phyloP scores from a whole-genome alignment of 1,140 invertebrate species.

The Brachionus paranguensis region DNA sequence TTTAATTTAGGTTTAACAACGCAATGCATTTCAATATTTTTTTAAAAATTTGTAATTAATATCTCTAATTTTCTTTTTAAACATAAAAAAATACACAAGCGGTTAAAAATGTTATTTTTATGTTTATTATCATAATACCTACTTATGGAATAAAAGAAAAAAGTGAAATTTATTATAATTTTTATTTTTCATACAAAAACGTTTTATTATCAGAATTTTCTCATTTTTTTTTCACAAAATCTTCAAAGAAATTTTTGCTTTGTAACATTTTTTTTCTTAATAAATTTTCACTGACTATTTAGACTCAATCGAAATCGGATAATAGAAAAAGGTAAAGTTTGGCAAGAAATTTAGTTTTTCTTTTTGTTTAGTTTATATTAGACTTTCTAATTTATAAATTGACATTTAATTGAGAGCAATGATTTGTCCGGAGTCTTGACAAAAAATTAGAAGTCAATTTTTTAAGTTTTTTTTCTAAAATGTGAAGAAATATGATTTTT shows the following conservation, averaged over 20 bases:
- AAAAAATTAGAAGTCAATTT: background rate
- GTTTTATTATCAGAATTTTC: background rate
- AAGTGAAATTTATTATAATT: background rate
- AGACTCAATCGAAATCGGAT: no score
- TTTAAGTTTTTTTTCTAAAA: background rate
- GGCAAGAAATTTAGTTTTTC: no score
- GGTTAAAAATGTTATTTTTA: background rate
- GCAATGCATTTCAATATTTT: background rate
- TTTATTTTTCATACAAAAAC: background rate
- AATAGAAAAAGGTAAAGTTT: no score
- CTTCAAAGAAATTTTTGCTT: background rate
- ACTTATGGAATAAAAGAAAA: background rate
- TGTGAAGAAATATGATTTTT: background rate
- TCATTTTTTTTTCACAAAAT: background rate
- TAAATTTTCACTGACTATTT: background rate
- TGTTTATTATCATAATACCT: background rate
- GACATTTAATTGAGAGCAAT: no score
- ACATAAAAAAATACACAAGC: background rate
- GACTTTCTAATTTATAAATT: no score
- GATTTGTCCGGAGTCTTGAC: background rate
- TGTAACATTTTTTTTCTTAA: background rate
- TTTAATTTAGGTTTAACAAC: background rate
- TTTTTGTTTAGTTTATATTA: no score
- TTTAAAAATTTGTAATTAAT: background rate
- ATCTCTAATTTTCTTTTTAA: background rate